phyloP scores from a whole-genome alignment of 1,140 invertebrate species.

The Anadara kagoshimensis region DNA sequence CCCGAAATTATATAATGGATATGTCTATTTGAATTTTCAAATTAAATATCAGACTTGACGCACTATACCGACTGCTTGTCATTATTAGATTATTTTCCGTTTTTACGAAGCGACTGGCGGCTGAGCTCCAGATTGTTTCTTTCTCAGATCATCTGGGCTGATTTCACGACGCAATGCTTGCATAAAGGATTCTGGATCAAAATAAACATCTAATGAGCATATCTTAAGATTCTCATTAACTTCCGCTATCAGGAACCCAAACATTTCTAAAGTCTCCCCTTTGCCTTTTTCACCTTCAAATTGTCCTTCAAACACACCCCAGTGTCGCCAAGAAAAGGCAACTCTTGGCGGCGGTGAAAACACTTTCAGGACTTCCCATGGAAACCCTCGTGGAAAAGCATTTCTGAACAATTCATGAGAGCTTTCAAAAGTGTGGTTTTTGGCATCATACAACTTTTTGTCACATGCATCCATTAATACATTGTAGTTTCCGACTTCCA shows the following conservation, averaged over 20 bases:
- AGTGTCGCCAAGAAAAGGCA: slow-evolving; percentile 55
- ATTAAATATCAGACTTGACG: too few relatives aligned
- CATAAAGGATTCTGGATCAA: slow-evolving; percentile 44
- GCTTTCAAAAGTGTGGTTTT: slow-evolving; percentile 24
- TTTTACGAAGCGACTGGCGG: too few relatives aligned
- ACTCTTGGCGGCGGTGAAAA: slow-evolving; percentile 52
- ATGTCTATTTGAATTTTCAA: too few relatives aligned
- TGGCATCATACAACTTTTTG: slow-evolving; percentile 43
- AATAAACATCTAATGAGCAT: slow-evolving; percentile 47
- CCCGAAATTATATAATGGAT: too few relatives aligned
- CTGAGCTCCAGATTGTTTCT: too few relatives aligned
- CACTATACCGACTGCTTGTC: too few relatives aligned
- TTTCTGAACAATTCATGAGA: slow-evolving; percentile 43
- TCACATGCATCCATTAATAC: slow-evolving; percentile 30
- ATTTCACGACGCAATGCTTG: slow-evolving; percentile 11
- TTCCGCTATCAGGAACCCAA: slow-evolving; percentile 38
- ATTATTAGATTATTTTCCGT: too few relatives aligned
- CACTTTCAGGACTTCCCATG: slow-evolving; percentile 55
- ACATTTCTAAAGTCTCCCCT: slow-evolving; percentile 49
- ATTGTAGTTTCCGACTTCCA: slow-evolving; percentile 52
- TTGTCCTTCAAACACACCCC: slow-evolving; percentile 41
- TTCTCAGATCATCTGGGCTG: too few relatives aligned
- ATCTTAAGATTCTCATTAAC: slow-evolving; percentile 54
- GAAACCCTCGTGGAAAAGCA: slow-evolving; percentile 45
- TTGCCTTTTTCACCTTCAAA: slow-evolving; percentile 39